Conservation (phyloP, 1,140 invertebrate genomes). For the Schlechtendalia chinensis region DNA sequence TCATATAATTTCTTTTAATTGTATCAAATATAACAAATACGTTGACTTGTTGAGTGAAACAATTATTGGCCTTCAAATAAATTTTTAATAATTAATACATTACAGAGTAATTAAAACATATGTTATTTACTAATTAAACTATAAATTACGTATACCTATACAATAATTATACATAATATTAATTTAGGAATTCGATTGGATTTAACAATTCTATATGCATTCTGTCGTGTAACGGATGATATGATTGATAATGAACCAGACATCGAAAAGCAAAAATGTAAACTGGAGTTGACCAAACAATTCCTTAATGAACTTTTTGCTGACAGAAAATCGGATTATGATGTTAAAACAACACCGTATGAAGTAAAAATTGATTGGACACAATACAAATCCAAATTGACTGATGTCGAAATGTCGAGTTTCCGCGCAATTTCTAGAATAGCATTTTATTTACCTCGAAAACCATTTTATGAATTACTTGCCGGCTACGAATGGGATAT, state of each 20-base stretch:
- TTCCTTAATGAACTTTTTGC: conserved; percentile 20
- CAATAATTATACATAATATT: background rate
- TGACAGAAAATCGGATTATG: conserved; percentile 24
- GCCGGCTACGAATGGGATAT: conserved; percentile 29
- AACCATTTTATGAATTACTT: conserved; percentile 31
- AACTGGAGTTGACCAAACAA: background rate
- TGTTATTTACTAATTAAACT: too few species aligned
- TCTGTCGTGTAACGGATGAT: conserved; percentile 21
- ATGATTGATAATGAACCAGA: conserved; percentile 21
- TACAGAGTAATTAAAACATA: too few species aligned
- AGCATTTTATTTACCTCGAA: conserved; percentile 39
- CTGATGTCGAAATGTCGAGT: background rate
- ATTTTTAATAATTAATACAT: too few species aligned
- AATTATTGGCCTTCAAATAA: too few species aligned
- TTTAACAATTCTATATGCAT: conserved; percentile 28
- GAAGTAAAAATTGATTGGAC: background rate
- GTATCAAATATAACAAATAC: too few species aligned
- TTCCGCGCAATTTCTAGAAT: conserved; percentile 26
- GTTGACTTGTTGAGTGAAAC: too few species aligned
- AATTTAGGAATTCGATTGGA: conserved; percentile 24
- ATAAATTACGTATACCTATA: too few species aligned
- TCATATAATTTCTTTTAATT: too few species aligned
- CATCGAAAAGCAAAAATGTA: background rate
- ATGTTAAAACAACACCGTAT: conserved; percentile 2
- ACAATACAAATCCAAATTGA: background rate